Base-by-base conservation (phyloP, 1,140 invertebrate species). In the Diorhabda elongata region DNA sequence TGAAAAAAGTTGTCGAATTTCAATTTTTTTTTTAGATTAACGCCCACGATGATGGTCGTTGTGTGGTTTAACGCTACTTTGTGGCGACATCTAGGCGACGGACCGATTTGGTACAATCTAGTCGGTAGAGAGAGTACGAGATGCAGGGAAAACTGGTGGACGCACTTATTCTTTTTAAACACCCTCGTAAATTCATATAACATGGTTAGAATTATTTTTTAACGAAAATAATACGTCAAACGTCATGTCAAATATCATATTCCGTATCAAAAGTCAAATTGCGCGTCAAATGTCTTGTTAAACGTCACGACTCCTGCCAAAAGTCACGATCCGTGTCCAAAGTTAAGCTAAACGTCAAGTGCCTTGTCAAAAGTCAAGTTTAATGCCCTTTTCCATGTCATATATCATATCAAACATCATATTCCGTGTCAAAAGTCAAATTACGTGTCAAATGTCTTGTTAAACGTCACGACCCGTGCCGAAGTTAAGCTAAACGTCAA, bases 81-180 rank as follows among this genome's bases (percentile, higher is more conserved):
- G 47, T 64, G 77, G 45, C 69, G 71, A 26, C 70, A 76, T 61
- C 61, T 73, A 42, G 71, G 73, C 7, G 69, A 52, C 52, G 77
- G 77, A 11, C 77, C 77, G 47, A 71, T 73, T 47, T 79, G 76
- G 76, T 66, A 77, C 42, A 41, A 70, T 56, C 64, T 77, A 2
- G 64, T 78, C 3, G 71, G 69, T 42, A 57, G 67, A 6, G 75
- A 78, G 60, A 70, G 69, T 58, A 6, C 41, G 57, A 74, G 75
- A 68, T 80, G 79, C 61, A 66, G 76, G 57, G 68, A 75, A 58
- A 78, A 79, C 68, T 77, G 77, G 71, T 80, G 79, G 87, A 80
- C 78, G 0, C 86, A 87, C 75, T 62, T 88, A 0, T 76, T 88
- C 0, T 87, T 86, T 72, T 76, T 88, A n/a, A 87, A 85, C 72